Conservation (phyloP, 2,888 invertebrate genomes). For the Pyrochroa serraticornis region DNA sequence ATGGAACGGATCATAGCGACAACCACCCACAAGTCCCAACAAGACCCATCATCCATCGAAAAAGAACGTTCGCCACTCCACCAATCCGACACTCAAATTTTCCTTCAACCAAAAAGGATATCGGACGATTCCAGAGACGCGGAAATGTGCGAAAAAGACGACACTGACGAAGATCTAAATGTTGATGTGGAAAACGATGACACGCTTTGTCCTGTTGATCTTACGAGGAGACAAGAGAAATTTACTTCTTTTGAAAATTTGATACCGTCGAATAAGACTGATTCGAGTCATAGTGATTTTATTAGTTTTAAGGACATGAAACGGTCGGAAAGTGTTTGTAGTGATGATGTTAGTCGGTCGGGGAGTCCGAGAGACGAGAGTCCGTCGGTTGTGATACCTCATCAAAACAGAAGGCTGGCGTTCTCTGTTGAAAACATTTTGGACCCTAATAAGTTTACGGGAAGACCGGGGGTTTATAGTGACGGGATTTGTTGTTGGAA, state of each 20-base stretch:
- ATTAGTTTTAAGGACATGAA: constrained; percentile 48
- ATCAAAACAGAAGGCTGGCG: constrained; percentile 68
- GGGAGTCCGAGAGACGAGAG: constrained; percentile 52
- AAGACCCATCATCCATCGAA: constrained; percentile 38
- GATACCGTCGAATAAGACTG: constrained; percentile 43
- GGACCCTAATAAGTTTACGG: constrained; percentile 90
- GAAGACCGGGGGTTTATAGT: constrained; percentile 60
- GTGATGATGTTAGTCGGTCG: constrained; percentile 56
- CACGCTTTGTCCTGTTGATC: constrained; percentile 56
- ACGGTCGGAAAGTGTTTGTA: constrained; percentile 58
- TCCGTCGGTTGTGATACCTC: constrained; percentile 60
- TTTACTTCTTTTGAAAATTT: constrained; percentile 49
- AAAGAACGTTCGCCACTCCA: constrained; percentile 43
- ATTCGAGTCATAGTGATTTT: constrained; percentile 44
- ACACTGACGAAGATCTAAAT: constrained; percentile 51
- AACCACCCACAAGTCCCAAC: constrained; percentile 31
- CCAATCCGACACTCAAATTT: constrained; percentile 44
- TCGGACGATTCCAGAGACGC: constrained; percentile 55
- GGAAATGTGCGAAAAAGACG: constrained; percentile 52
- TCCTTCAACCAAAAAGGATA: constrained; percentile 52
- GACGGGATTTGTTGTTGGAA: constrained; percentile 61
- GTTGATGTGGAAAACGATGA: constrained; percentile 57
- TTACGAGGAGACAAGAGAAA: constrained; percentile 55
- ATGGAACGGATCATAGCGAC: constrained; percentile 57
- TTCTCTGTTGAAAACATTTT: constrained; percentile 91